A percentile compares a stretch with the other conserved stretches of the same genome.
These are phyloP conservation scores for Drosophila anomalata DNA, from an alignment of 2,888 invertebrate genomes.

Conservation along the genomic window DNA sequence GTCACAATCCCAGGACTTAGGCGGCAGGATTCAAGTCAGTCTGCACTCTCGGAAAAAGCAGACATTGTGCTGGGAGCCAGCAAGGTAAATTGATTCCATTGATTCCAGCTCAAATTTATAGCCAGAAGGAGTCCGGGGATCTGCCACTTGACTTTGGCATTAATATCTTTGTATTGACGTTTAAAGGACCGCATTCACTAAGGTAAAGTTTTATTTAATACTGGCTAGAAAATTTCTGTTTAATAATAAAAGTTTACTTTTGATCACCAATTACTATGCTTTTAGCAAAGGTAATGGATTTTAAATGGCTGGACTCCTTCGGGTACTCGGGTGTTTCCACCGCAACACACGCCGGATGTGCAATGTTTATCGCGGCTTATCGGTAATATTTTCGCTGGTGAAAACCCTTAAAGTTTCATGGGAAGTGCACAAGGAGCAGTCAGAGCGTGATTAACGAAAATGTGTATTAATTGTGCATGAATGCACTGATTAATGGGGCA, in stretches of 20 bases:
- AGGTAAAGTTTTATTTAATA: neutral
- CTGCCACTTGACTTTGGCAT: constrained; percentile 34
- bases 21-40: constrained; percentile 1
- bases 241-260: neutral
- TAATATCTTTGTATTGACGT: constrained; percentile 6
- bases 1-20: constrained; percentile 13
- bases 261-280: neutral
- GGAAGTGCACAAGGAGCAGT: constrained; percentile 40
- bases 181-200: neutral
- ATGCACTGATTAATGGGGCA: constrained; percentile 60
- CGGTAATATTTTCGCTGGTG: constrained; percentile 23
- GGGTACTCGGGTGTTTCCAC: neutral
- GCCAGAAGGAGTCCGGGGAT: constrained; percentile 27
- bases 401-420: constrained; percentile 24
- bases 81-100: constrained; percentile 60
- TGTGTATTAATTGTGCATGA: constrained; percentile 69
- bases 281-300: neutral
- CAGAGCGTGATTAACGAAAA: constrained; percentile 72
- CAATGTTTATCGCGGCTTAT: constrained; percentile 16
- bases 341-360: constrained; percentile 4
- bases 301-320: constrained; percentile 1
- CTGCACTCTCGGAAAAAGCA: constrained; percentile 2
- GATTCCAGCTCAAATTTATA: constrained; percentile 65
- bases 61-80: constrained; percentile 12
- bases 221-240: neutral